A percentile compares a stretch with the other conserved stretches of the same genome.
These are phyloP conservation scores for Conomelus anceps DNA, from an alignment of 2,888 invertebrate genomes.

Conservation along the genomic window DNA sequence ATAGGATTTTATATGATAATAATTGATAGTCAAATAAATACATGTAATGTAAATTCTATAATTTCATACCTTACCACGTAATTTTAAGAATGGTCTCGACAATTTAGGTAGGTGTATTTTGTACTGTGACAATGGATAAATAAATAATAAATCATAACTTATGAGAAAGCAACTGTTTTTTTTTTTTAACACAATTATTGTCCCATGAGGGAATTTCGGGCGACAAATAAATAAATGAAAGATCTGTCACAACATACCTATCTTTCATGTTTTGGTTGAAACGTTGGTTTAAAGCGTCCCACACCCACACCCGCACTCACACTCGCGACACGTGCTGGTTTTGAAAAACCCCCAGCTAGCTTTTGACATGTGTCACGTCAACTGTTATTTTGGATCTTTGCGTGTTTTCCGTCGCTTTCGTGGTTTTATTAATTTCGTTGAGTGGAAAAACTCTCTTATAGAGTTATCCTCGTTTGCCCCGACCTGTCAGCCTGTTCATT, in stretches of 20 bases:
- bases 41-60: no score
- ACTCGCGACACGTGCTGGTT: not conserved
- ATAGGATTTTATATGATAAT: no score
- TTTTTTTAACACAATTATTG: not conserved
- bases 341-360: not conserved
- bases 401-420: not conserved
- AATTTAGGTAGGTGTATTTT: not conserved
- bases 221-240: not conserved
- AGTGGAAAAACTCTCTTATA: not conserved
- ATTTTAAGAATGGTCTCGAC: no score
- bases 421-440: not conserved
- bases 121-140: not conserved
- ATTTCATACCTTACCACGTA: no score
- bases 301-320: not conserved
- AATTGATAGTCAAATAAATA: no score
- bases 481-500: not conserved
- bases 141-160: not conserved
- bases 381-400: not conserved
- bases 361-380: not conserved
- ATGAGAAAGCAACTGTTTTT: not conserved
- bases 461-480: not conserved
- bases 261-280: not conserved
- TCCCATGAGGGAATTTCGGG: not conserved
- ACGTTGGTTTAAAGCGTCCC: not conserved
- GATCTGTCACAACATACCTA: not conserved